A percentile compares a stretch with the other conserved stretches of the same genome.
Evolutionary conservation across 2,797 vertebrate species (phyloP).

Genomic region (Leptodactylus fallax): DNA sequence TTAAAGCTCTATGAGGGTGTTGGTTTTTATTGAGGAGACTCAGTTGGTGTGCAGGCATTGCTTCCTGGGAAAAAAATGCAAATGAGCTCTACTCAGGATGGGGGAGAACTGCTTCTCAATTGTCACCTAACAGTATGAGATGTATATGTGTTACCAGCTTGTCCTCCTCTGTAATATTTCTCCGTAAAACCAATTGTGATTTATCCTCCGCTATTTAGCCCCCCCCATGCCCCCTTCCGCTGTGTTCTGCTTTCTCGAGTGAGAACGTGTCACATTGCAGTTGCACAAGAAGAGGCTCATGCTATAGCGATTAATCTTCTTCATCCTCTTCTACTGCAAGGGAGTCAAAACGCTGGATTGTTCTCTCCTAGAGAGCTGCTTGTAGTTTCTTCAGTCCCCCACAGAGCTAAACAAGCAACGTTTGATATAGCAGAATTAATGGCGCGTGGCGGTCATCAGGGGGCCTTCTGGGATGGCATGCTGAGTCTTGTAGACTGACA

Average conservation of each 20-base stretch:
- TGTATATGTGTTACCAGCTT: too few relatives aligned
- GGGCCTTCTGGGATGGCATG: background rate
- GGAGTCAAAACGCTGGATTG: background rate
- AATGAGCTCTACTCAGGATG: too few relatives aligned
- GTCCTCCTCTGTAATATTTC: too few relatives aligned
- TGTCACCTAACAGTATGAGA: too few relatives aligned
- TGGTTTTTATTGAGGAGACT: too few relatives aligned
- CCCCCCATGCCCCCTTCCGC: background rate
- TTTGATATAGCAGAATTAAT: background rate
- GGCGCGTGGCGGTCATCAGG: background rate
- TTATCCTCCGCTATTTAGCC: too few relatives aligned
- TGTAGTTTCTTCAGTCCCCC: constrained; percentile 9
- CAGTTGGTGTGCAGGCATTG: too few relatives aligned
- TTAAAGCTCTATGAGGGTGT: too few relatives aligned
- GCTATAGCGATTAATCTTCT: constrained; percentile 36
- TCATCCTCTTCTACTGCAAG: background rate
- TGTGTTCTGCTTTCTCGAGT: background rate
- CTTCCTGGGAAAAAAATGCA: too few relatives aligned
- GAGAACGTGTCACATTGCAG: background rate
- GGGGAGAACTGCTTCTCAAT: too few relatives aligned
- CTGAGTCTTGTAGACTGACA: background rate
- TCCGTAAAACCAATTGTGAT: too few relatives aligned
- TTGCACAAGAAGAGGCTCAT: constrained; percentile 9
- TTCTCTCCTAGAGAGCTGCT: background rate
- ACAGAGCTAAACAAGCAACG: background rate